Conservation (phyloP, 2,113 vertebrate species). For the Azemiops feae region DNA sequence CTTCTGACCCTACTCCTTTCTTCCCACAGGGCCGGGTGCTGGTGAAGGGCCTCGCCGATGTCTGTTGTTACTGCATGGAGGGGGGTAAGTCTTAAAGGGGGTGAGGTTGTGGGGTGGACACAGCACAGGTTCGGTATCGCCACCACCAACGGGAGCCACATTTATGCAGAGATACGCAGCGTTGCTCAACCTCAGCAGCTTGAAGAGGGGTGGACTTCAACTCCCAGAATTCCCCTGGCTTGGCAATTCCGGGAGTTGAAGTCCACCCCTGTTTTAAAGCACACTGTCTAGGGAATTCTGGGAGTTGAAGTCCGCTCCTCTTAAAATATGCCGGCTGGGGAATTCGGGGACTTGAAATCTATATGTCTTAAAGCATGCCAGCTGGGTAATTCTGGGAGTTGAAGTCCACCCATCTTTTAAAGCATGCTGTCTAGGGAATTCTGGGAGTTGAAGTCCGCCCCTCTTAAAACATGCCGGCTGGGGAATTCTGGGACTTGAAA, state of each 20-base stretch:
- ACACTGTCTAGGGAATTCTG: no score
- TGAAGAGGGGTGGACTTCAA: not conserved
- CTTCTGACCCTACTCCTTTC: not conserved
- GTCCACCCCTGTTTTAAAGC: no score
- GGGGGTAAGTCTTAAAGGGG: conserved; percentile 47
- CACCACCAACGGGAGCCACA: not conserved
- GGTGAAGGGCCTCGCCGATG: conserved; percentile 67
- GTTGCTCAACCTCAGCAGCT: not conserved
- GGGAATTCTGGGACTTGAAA: no score
- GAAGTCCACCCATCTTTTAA: no score
- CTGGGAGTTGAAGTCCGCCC: no score
- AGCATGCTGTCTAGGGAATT: no score
- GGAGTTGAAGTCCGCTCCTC: no score
- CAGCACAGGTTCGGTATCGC: rapidly evolving
- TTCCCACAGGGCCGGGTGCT: conserved; percentile 73
- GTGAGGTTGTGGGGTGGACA: rapidly evolving
- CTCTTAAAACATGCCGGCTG: no score
- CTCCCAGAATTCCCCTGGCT: not conserved
- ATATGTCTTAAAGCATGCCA: no score
- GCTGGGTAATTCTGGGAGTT: no score
- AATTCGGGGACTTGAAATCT: no score
- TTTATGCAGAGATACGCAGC: not conserved
- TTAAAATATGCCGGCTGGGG: no score
- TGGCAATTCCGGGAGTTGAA: not conserved
- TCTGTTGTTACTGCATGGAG: conserved; percentile 78